Conservation (phyloP, 2,797 vertebrate genomes). For the Gymnopithys bicolor region DNA sequence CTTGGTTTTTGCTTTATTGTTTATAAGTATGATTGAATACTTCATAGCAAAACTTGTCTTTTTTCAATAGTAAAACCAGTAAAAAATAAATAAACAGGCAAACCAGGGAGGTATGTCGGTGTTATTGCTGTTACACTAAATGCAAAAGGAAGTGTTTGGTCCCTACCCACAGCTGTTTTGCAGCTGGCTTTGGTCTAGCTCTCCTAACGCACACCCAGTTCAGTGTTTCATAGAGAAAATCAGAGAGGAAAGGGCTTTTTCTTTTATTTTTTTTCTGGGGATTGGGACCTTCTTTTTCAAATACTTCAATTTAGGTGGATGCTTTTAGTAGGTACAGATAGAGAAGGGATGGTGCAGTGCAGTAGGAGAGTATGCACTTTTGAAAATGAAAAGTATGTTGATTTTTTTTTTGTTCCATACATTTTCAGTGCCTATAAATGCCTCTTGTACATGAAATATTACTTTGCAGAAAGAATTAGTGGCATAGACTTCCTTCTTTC, state of each 20-base stretch:
- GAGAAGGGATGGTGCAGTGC: not conserved
- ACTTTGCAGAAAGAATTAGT: slow-evolving; percentile 15
- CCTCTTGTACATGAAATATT: not conserved
- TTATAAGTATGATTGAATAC: not conserved
- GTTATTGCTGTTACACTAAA: not conserved
- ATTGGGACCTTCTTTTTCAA: not conserved
- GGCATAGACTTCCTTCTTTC: slow-evolving; percentile 4
- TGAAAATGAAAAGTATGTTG: not conserved
- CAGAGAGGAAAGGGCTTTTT: not conserved
- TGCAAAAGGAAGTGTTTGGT: not conserved
- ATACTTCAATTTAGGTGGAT: not conserved
- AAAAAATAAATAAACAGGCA: not conserved
- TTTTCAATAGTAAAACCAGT: not conserved
- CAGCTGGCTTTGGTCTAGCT: not conserved
- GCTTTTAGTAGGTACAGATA: not conserved
- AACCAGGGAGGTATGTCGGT: not conserved
- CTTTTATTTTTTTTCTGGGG: not conserved
- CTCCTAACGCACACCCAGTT: not conserved
- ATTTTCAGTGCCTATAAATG: slow-evolving; percentile 8
- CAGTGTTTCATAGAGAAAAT: not conserved
- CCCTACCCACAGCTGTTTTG: not conserved
- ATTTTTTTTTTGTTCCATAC: not conserved
- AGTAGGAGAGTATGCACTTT: not conserved
- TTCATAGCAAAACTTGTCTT: not conserved
- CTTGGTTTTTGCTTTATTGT: not conserved